Evolutionary conservation across 2,888 invertebrate species (phyloP).

Genomic region (Orthosia gothica): DNA sequence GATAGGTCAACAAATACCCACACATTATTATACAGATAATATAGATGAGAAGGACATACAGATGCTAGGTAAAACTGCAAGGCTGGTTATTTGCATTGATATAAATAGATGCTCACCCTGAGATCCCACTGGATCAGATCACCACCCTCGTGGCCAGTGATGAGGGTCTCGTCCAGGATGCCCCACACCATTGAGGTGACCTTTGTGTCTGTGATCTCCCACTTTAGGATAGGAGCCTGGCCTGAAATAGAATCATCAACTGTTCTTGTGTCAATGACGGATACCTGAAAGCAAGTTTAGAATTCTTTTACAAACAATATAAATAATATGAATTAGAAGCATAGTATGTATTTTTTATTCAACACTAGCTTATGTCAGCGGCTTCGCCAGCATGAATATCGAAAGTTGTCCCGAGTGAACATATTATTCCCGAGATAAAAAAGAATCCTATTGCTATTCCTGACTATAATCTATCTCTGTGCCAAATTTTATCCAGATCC

Average conservation of each 20-base stretch:
- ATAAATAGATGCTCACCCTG: conserved; percentile 90
- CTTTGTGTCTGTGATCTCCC: conserved; percentile 95
- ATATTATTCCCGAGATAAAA: too few relatives aligned
- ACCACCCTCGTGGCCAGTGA: conserved; percentile 98
- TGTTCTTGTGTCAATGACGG: conserved; percentile 96
- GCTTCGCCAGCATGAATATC: too few relatives aligned
- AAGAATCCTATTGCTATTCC: too few relatives aligned
- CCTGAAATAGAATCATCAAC: conserved; percentile 93
- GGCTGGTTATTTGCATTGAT: not conserved
- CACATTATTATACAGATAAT: too few relatives aligned
- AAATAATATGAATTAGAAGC: too few relatives aligned
- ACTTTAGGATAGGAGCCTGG: conserved; percentile 94
- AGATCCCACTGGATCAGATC: conserved; percentile 98
- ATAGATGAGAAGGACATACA: too few relatives aligned
- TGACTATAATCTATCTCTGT: too few relatives aligned
- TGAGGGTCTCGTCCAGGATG: conserved; percentile 96
- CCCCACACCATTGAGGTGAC: conserved; percentile 99
- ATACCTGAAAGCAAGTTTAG: conserved; percentile 90
- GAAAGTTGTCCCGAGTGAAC: too few relatives aligned
- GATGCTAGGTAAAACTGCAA: too few relatives aligned
- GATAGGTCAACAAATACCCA: not conserved
- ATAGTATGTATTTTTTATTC: too few relatives aligned
- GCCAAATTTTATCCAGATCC: too few relatives aligned
- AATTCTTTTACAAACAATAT: not conserved
- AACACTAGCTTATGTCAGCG: too few relatives aligned